Conservation (phyloP, 1,140 invertebrate species). For the Drosophila neocordata region DNA sequence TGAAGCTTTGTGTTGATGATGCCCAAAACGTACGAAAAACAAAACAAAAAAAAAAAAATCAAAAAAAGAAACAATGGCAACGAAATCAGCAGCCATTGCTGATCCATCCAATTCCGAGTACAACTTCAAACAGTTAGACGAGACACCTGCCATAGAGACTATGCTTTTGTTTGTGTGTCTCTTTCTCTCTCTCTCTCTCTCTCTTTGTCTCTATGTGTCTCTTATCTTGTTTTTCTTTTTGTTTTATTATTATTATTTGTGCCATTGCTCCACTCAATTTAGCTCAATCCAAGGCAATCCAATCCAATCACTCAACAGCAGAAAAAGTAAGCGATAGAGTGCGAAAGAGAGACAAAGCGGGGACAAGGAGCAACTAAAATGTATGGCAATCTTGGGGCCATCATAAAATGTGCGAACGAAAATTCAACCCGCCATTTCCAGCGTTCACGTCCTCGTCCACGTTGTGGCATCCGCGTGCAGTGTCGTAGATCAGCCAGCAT, state of each 20-base stretch:
- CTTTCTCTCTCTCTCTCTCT: neutral
- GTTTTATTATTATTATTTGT: slow-evolving; percentile 8
- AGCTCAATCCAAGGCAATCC: slow-evolving; percentile 39
- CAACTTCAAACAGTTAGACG: slow-evolving; percentile 61
- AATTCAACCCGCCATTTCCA: slow-evolving; percentile 53
- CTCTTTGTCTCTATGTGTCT: neutral
- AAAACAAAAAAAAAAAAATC: slow-evolving; percentile 6
- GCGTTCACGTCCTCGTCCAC: slow-evolving; percentile 23
- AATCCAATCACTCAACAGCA: slow-evolving; percentile 69
- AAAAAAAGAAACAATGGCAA: slow-evolving; percentile 59
- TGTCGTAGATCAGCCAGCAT: slow-evolving; percentile 65
- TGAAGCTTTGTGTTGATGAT: slow-evolving; percentile 42
- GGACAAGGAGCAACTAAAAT: slow-evolving; percentile 17
- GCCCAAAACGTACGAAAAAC: slow-evolving; percentile 33
- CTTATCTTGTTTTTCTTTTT: neutral
- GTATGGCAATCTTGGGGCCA: slow-evolving; percentile 51
- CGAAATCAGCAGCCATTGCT: slow-evolving; percentile 36
- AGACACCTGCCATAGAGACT: slow-evolving; percentile 60
- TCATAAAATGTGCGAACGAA: slow-evolving; percentile 73
- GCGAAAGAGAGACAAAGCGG: neutral
- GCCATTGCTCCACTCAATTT: slow-evolving; percentile 7
- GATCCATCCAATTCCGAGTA: slow-evolving; percentile 13
- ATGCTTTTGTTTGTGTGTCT: slow-evolving; percentile 3
- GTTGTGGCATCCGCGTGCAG: slow-evolving; percentile 36
- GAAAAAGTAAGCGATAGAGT: neutral